Evolutionary conservation across 2,888 invertebrate genomes (phyloP).

Genomic region (Ypsolopha scabrella): DNA sequence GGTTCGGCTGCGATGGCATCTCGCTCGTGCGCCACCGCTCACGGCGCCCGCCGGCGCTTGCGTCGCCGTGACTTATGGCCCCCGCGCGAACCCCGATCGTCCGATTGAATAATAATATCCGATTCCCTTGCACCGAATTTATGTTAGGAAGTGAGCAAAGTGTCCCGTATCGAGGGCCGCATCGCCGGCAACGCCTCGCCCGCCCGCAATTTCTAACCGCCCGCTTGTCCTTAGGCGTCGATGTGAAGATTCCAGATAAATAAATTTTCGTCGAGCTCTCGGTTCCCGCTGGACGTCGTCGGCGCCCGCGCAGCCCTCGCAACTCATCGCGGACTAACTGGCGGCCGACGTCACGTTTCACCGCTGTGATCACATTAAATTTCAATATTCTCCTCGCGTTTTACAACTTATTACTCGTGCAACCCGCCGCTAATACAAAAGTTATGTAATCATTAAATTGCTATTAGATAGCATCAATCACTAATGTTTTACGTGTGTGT

Average conservation of each 20-base stretch:
- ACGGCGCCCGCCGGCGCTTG: constrained; percentile 66
- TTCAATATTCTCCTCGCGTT: constrained; percentile 34
- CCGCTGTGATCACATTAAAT: constrained; percentile 36
- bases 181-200: constrained; percentile 43
- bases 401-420: constrained; percentile 4
- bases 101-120: constrained; percentile 70
- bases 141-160: constrained; percentile 63
- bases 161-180: constrained; percentile 55
- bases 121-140: constrained; percentile 67
- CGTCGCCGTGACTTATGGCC: constrained; percentile 67
- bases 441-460: constrained; percentile 12
- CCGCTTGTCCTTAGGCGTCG: constrained; percentile 37
- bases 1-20: constrained; percentile 53
- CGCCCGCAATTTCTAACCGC: constrained; percentile 41
- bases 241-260: constrained; percentile 48
- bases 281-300: constrained; percentile 21
- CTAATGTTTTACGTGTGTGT: constrained; percentile 9
- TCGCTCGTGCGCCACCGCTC: constrained; percentile 65
- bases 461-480: background rate
- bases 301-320: constrained; percentile 18
- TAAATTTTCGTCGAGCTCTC: constrained; percentile 39
- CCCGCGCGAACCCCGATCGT: constrained; percentile 64
- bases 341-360: constrained; percentile 32
- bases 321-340: constrained; percentile 18
- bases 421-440: constrained; percentile 11